Percentiles rank a stretch among this genome's conserved stretches.
phyloP scores from a whole-genome alignment of 2,113 vertebrate genomes.

The Scortum barcoo region DNA sequence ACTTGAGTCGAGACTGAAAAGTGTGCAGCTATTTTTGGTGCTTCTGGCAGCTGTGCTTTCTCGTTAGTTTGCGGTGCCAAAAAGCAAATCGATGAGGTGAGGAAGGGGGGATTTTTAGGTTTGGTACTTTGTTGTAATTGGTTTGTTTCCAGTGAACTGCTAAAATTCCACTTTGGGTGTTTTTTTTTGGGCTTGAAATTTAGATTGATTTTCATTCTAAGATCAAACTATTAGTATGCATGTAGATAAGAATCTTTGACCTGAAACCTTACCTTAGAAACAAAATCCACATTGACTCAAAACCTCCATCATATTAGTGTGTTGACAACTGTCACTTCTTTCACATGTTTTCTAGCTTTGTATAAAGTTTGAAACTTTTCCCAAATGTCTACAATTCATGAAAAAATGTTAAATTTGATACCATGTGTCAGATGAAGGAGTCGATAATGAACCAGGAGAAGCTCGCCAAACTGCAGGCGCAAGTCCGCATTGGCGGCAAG shows the following conservation, averaged over 20 bases:
- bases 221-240: background rate
- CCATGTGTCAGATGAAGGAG: slow-evolving; percentile 94
- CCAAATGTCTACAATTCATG: background rate
- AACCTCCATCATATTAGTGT: too few species aligned
- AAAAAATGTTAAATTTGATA: background rate
- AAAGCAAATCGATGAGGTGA: background rate
- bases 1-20: slow-evolving; percentile 22
- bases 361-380: background rate
- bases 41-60: slow-evolving; percentile 49
- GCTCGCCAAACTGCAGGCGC: slow-evolving; percentile 95
- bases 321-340: background rate
- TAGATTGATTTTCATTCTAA: background rate
- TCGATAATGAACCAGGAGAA: slow-evolving; percentile 98
- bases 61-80: slow-evolving; percentile 5
- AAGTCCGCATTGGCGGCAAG: slow-evolving; percentile 99
- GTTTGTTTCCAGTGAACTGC: background rate
- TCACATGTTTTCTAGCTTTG: background rate
- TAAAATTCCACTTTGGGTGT: background rate
- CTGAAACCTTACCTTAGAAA: background rate
- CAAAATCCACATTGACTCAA: background rate
- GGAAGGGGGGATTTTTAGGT: slow-evolving; percentile 16
- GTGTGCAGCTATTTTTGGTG: slow-evolving; percentile 60
- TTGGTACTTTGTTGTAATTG: background rate
- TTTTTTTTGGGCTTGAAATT: background rate
- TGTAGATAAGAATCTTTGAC: too few species aligned